phyloP scores from a whole-genome alignment of 2,113 vertebrate species.

The Nettapus auritus region DNA sequence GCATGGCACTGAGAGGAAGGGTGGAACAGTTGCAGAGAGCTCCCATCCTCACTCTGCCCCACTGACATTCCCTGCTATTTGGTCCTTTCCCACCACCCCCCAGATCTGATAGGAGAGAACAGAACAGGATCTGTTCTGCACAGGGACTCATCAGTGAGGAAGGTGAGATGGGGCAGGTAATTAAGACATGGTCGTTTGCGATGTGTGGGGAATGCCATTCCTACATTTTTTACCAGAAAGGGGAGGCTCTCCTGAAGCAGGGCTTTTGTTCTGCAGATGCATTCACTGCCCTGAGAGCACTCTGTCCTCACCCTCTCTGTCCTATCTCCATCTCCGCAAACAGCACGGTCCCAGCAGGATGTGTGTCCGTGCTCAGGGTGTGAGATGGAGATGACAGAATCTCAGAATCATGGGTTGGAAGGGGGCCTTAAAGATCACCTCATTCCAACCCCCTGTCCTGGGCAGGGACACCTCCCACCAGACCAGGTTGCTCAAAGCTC shows the following conservation, averaged over 20 bases:
- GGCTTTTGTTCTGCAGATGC: neutral
- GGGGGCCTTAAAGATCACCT: too few species aligned
- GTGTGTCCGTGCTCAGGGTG: too few species aligned
- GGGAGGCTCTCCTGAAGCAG: neutral
- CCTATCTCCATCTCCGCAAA: neutral
- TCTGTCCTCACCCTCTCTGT: neutral
- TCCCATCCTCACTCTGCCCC: neutral
- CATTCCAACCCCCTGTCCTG: too few species aligned
- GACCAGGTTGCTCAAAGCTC: too few species aligned
- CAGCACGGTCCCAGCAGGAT: neutral
- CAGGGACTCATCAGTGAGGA: neutral
- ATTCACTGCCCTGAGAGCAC: neutral
- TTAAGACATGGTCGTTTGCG: neutral
- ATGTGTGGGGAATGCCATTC: neutral
- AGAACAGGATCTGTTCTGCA: neutral
- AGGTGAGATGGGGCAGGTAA: neutral
- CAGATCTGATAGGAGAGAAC: neutral
- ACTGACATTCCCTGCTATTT: neutral
- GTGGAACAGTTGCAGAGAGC: neutral
- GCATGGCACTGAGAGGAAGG: neutral
- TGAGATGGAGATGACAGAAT: neutral
- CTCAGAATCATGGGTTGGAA: too few species aligned
- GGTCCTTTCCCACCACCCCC: neutral
- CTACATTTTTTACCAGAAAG: neutral
- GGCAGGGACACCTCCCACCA: too few species aligned